These are phyloP conservation scores for Lipophrys pholis DNA, from an alignment of 2,113 vertebrate species.

Conservation along the genomic window DNA sequence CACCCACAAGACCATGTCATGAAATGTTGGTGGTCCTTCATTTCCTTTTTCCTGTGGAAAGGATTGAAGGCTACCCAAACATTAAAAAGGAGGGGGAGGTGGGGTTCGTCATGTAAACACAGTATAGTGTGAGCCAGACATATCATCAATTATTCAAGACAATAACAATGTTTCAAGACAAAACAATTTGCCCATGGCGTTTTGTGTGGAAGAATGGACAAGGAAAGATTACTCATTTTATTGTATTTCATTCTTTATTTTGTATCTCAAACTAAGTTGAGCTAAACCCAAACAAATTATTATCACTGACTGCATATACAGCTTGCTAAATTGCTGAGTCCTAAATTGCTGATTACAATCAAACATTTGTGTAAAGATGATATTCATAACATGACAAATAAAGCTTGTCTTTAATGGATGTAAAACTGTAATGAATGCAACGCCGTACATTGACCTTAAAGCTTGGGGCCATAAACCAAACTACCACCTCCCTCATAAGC, in stretches of 20 bases:
- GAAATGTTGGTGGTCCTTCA: conserved; percentile 74
- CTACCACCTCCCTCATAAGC: conserved; percentile 59
- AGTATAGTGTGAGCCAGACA: conserved; percentile 67
- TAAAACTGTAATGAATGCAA: conserved; percentile 36
- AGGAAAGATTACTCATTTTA: no score
- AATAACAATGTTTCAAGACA: conserved; percentile 48
- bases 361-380: no score
- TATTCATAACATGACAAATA: no score
- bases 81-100: conserved; percentile 51
- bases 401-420: not conserved
- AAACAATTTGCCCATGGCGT: conserved; percentile 23
- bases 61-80: conserved; percentile 73
- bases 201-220: not conserved
- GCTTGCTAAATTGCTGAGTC: no score
- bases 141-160: conserved; percentile 56
- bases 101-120: conserved; percentile 80
- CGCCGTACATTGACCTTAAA: conserved; percentile 64
- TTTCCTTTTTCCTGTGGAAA: conserved; percentile 71
- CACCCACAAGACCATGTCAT: conserved; percentile 22
- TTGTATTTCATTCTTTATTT: no score
- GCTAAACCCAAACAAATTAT: no score
- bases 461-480: conserved; percentile 42
- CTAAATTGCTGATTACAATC: no score
- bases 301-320: no score
- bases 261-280: no score